Evolutionary conservation across 2,888 invertebrate genomes (phyloP), one percentile per base, ranked within the genome.

Genomic region (Pteria penguin): DNA sequence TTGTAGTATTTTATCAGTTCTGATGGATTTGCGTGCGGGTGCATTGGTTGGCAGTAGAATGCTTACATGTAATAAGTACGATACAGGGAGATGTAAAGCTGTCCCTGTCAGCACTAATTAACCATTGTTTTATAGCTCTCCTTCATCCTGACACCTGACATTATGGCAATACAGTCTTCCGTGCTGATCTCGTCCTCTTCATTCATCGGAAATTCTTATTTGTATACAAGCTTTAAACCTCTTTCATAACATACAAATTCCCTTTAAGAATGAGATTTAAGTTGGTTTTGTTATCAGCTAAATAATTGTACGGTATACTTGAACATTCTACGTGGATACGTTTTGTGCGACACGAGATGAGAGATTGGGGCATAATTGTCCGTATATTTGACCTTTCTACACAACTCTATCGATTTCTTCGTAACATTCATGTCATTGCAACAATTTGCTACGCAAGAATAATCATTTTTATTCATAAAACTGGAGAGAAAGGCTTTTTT

Each of bases 351-450:
- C n/a, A n/a, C 55, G 24, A 55, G 55, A 60, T 60, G 60, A 60
- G 33, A 57, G 68, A 68, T 68, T 31, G 29, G 26, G 31, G 26
- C 18, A 57, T 54, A 24, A 68, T 68, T 68, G 57, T 68, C 31
- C 52, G n/a, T n/a, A n/a, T n/a, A 57, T 57, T 68, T 55, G 32
- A 57, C 57, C 68, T 68, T 68, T 68, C 27, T 36, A 55, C 45
- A 54, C 26, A 57, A 31, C 68, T 55, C 55, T 31, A 68, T 68
- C 68, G 68, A 68, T 68, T 68, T 57, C 8, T 55, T 57, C 22
- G 24, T 26, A 68, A 68, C 45, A 45, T 14, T 45, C 18, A 18
- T 45, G 45, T 8, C 11, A 14, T 45, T 45, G 8, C 18, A 18
- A 45, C 45, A 45, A 45, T n/a, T n/a, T n/a, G 45, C 1, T 14